Percentiles rank a stretch among this genome's conserved stretches.
Evolutionary conservation across 2,888 invertebrate species (phyloP).

Genomic region (Gerris lacustris): DNA sequence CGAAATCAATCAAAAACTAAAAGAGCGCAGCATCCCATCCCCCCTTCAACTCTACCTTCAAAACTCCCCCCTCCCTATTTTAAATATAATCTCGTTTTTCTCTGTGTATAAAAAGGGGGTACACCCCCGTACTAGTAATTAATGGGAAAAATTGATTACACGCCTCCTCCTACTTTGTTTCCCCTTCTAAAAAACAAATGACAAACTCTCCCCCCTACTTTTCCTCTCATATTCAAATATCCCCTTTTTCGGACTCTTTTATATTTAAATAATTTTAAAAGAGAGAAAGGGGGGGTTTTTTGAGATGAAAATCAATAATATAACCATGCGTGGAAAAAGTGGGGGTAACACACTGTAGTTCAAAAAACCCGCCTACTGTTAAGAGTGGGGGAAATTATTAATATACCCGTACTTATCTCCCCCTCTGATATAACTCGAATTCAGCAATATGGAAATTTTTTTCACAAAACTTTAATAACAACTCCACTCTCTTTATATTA

Average conservation of each 20-base stretch:
- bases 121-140: not conserved
- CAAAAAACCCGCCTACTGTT: not conserved
- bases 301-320: not conserved
- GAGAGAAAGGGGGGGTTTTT: not conserved
- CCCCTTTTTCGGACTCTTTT: conserved; percentile 9
- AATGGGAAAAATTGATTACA: conserved; percentile 5
- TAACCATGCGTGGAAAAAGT: not conserved
- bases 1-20: conserved; percentile 3
- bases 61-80: not conserved
- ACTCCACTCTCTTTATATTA: no score
- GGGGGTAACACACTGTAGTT: not conserved
- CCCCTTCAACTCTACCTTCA: not conserved
- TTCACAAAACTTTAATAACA: not conserved
- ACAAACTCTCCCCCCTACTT: conserved; percentile 10
- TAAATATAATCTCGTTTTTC: not conserved
- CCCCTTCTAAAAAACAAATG: not conserved
- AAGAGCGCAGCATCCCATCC: not conserved
- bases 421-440: not conserved
- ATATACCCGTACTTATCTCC: conserved; percentile 2
- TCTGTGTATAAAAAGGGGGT: not conserved
- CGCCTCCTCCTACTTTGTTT: not conserved
- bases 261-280: not conserved
- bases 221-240: conserved; percentile 24
- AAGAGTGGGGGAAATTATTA: not conserved
- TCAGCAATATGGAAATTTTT: conserved; percentile 1